Percentiles rank a stretch among this genome's conserved stretches.
phyloP scores from a whole-genome alignment of 2,113 vertebrate species.

The Lathamus discolor region DNA sequence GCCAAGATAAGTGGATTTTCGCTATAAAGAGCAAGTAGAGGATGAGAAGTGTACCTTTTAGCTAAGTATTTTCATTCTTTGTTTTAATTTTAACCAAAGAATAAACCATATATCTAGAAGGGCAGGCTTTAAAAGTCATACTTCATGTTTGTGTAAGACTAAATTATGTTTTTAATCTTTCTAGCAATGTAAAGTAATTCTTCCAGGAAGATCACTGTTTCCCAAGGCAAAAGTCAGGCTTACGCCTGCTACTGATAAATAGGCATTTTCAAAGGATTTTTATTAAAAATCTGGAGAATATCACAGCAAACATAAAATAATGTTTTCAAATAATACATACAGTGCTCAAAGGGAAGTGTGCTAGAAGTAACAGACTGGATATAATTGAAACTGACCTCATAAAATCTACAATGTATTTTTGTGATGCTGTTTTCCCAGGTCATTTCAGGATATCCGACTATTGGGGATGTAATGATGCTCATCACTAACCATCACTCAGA shows the following conservation, averaged over 20 bases:
- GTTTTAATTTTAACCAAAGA: constrained; percentile 37
- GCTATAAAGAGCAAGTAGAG: neutral
- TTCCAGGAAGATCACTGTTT: constrained; percentile 28
- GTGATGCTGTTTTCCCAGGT: constrained; percentile 42
- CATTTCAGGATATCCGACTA: constrained; percentile 66
- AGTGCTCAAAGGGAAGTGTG: neutral
- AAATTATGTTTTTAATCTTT: constrained; percentile 67
- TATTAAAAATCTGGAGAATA: constrained; percentile 28
- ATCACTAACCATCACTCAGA: neutral
- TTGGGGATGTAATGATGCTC: neutral
- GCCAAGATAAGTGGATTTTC: constrained; percentile 33
- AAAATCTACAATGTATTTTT: constrained; percentile 35
- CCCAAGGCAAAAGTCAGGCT: constrained; percentile 30
- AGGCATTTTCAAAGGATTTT: constrained; percentile 30
- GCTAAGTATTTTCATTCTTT: constrained; percentile 16
- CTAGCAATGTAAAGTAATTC: constrained; percentile 32
- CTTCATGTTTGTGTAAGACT: constrained; percentile 35
- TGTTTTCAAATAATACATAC: neutral
- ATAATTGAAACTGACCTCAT: constrained; percentile 59
- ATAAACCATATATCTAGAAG: neutral
- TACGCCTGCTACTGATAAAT: constrained; percentile 5
- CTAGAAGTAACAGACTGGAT: constrained; percentile 31
- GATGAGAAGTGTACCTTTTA: constrained; percentile 5
- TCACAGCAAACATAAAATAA: constrained; percentile 3
- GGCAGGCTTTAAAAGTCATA: neutral